Percentiles rank a stretch among this genome's conserved stretches.
phyloP scores from a whole-genome alignment of 1,140 invertebrate species.

The Gonioctena quinquepunctata region DNA sequence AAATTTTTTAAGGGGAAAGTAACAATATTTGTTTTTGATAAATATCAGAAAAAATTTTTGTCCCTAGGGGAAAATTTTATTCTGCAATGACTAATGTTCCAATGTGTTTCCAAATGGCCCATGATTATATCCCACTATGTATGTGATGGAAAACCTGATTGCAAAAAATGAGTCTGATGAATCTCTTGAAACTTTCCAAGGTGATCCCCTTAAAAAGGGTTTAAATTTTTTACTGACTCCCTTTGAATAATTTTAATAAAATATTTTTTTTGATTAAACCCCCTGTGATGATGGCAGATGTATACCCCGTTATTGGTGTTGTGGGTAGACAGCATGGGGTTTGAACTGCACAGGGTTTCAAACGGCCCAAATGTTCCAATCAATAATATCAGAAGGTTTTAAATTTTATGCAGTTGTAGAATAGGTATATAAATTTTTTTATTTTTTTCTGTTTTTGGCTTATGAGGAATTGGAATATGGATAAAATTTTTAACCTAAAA shows the following conservation, averaged over 20 bases:
- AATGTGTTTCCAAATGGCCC: constrained; percentile 51
- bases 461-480: constrained; percentile 47
- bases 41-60: constrained; percentile 24
- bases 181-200: constrained; percentile 55
- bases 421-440: too few species aligned
- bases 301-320: constrained; percentile 60
- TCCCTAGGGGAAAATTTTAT: constrained; percentile 31
- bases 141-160: constrained; percentile 70
- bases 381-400: constrained; percentile 39
- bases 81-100: constrained; percentile 49
- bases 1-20: constrained; percentile 41
- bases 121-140: constrained; percentile 66
- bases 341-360: constrained; percentile 56
- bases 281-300: constrained; percentile 60
- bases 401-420: too few species aligned
- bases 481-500: too few species aligned
- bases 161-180: constrained; percentile 64
- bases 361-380: constrained; percentile 50
- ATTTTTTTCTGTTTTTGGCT: too few species aligned
- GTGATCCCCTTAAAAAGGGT: constrained; percentile 59
- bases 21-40: constrained; percentile 36
- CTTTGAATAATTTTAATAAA: background rate
- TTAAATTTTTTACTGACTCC: background rate
- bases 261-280: constrained; percentile 48
- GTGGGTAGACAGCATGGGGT: constrained; percentile 56